Base-by-base conservation (phyloP, 35 echinoderm and acorn worm species). In the Lytechinus variegatus region DNA sequence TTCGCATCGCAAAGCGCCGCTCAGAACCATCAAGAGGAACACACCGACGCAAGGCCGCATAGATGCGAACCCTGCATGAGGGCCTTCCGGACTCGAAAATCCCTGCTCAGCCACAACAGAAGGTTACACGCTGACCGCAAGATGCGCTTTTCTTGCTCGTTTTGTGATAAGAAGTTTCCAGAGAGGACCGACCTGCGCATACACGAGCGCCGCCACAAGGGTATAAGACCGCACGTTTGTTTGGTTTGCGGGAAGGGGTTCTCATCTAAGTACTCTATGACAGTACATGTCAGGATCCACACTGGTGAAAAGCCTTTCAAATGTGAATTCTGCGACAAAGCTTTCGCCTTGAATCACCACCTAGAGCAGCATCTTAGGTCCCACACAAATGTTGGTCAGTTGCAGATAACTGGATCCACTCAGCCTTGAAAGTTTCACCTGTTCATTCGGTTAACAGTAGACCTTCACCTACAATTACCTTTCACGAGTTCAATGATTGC, bases 281-380 rank as follows among this genome's bases (percentile, higher is more conserved):
- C 16, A 4, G 6, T 54, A 9, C 92, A 93, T 57, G n/a, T 27
- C 8, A 33, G 53, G n/a, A 1, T 93, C 9, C 92, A 93, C n/a
- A 93, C 92, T 29, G 92, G 92, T 10, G 92, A 93, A 54, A 93
- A 93, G n/a, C 92, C 92, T 55, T 93, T 55, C 53, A 57, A 54
- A 14, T 93, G 92, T 54, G 27, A 54, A 19, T 11, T 55, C 9
- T 93, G 92, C 52, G 92, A 27, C 9, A 54, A 93, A 54, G 12
- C 54, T 11, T 93, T 56, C 6, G 10, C 52, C 5, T 54, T 93
- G n/a, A 93, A 93, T 54, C 92, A 93, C 28, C 92, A 93, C 28
- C 92, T 93, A 10, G 53, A 33, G 9, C 28, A 33, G 2, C 92
- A 93, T 54, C 28, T 93, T 53, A n/a, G 55, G 8, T 11, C 14